Evolutionary conservation across 2,113 vertebrate genomes (phyloP).

Genomic region (Gadus macrocephalus): DNA sequence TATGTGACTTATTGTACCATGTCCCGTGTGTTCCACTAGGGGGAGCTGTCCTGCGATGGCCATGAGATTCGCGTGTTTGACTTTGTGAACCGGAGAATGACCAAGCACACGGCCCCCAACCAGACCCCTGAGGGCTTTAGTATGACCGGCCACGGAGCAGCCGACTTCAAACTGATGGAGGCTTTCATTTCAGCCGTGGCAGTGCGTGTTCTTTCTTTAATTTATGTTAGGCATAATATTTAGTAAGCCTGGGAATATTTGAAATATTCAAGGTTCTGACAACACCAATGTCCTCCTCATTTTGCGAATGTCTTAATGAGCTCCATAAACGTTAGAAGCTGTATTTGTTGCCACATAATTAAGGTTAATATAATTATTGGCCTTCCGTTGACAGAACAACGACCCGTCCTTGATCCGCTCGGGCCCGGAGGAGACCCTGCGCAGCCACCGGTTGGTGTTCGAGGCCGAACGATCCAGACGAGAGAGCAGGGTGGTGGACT

Average conservation of each 20-base stretch:
- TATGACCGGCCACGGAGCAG: slow-evolving; percentile 60
- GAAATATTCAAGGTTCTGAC: neutral
- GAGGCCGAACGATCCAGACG: slow-evolving; percentile 69
- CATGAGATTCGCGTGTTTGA: slow-evolving; percentile 65
- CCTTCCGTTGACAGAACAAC: slow-evolving; percentile 49
- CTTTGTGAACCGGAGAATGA: slow-evolving; percentile 66
- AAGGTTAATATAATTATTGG: neutral
- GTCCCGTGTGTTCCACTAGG: slow-evolving; percentile 48
- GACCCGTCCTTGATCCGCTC: slow-evolving; percentile 66
- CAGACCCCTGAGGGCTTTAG: slow-evolving; percentile 29
- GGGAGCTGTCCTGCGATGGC: slow-evolving; percentile 65
- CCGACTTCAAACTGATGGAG: slow-evolving; percentile 75
- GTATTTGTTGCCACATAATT: neutral
- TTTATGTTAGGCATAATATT: neutral
- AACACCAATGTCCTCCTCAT: no score
- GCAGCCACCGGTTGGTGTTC: slow-evolving; percentile 75
- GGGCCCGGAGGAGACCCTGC: slow-evolving; percentile 67
- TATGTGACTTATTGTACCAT: neutral
- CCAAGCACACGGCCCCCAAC: slow-evolving; percentile 37
- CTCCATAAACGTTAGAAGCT: neutral
- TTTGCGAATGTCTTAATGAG: no score
- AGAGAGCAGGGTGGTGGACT: slow-evolving; percentile 67
- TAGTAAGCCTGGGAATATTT: neutral
- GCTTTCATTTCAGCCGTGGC: slow-evolving; percentile 76
- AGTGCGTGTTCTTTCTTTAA: slow-evolving; percentile 59